Percentiles rank a stretch among this genome's conserved stretches.
Evolutionary conservation across 2,113 vertebrate species (phyloP).

Genomic region (Struthidea cinerea): DNA sequence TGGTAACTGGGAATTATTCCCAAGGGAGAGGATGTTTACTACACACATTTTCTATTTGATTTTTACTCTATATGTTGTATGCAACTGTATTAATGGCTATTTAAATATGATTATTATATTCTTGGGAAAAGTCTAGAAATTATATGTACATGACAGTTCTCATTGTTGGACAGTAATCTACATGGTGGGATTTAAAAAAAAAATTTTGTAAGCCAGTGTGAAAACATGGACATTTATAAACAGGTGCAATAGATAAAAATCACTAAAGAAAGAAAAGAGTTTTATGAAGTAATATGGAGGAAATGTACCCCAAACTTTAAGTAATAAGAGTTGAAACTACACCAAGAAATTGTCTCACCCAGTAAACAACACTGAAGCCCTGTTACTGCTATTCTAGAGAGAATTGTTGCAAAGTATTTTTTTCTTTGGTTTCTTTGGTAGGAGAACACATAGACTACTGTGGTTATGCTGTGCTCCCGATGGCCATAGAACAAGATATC

Average conservation of each 20-base stretch:
- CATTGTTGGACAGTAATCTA: not conserved
- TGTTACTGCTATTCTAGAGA: not conserved
- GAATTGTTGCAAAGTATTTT: not conserved
- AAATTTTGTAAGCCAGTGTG: not conserved
- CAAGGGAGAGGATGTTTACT: not conserved
- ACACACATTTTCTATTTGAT: not conserved
- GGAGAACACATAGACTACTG: constrained; percentile 98
- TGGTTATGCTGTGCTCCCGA: constrained; percentile 94
- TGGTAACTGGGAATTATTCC: not conserved
- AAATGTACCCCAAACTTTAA: not conserved
- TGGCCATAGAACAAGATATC: constrained; percentile 95
- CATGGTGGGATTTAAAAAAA: accelerated
- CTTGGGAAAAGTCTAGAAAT: not conserved
- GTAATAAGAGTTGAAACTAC: not conserved
- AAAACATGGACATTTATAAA: not conserved
- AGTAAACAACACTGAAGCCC: not conserved
- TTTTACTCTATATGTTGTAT: not conserved
- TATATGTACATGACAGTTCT: not conserved
- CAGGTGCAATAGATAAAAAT: not conserved
- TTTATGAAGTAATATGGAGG: not conserved
- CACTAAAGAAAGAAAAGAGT: not conserved
- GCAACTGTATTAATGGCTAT: not conserved
- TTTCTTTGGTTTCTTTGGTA: constrained; percentile 43
- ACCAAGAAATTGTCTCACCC: not conserved
- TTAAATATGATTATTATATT: not conserved